Percentiles rank a stretch among this genome's conserved stretches.
phyloP scores from a whole-genome alignment of 2,797 vertebrate genomes.

The Mareca penelope region DNA sequence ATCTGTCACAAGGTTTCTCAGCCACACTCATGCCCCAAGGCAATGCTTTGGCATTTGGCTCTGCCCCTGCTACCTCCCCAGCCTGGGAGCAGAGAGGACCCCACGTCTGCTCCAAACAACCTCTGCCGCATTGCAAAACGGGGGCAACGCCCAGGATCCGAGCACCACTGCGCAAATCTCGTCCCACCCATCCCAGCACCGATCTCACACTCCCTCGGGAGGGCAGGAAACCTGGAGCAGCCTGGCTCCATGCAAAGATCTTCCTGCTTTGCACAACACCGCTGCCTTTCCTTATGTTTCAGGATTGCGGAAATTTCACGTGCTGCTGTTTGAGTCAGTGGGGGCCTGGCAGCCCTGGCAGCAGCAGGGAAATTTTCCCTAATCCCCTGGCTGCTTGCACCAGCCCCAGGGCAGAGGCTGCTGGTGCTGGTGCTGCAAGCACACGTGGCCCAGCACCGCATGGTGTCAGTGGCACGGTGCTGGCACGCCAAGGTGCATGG shows the following conservation, averaged over 20 bases:
- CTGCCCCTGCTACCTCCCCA: not conserved
- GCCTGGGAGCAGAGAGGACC: not conserved
- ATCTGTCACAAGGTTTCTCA: not conserved
- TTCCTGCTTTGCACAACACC: not conserved
- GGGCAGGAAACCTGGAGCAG: not conserved
- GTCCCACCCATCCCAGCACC: not conserved
- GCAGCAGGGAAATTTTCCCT: not conserved
- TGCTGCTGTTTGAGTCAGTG: accelerated
- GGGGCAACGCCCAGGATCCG: accelerated
- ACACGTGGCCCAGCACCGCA: accelerated
- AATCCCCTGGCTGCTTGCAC: not conserved
- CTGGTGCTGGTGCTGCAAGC: not conserved
- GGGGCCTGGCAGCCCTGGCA: not conserved
- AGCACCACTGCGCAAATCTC: conserved; percentile 14
- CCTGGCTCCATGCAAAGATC: not conserved
- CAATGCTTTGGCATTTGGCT: not conserved
- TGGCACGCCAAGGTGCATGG: not conserved
- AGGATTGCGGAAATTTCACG: not conserved
- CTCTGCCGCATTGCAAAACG: not conserved
- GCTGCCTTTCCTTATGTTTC: conserved; percentile 15
- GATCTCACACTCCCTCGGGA: not conserved
- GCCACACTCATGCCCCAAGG: not conserved
- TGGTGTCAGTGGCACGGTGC: not conserved
- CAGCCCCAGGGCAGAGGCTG: not conserved
- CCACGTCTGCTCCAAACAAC: not conserved